Conservation (phyloP, 2,113 vertebrate species). For the Phrynosoma platyrhinos region DNA sequence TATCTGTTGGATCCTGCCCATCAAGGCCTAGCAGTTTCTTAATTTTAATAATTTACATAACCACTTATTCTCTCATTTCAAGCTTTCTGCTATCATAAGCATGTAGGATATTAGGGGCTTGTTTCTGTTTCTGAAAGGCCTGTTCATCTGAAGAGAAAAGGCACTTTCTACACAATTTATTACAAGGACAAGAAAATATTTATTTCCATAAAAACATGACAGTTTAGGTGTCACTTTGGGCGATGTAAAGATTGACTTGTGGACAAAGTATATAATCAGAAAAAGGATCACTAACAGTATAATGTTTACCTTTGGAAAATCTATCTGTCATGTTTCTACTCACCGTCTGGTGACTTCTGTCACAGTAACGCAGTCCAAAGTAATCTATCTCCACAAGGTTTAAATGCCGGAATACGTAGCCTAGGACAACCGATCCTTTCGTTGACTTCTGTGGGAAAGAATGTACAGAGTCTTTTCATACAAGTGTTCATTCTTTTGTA, state of each 20-base stretch:
- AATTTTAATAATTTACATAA: not conserved
- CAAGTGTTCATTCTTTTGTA: constrained; percentile 67
- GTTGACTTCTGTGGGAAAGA: constrained; percentile 91
- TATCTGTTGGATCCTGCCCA: not conserved
- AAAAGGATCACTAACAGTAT: constrained; percentile 12
- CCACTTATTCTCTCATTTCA: not conserved
- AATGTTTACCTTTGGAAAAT: constrained; percentile 44
- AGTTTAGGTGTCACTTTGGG: not conserved
- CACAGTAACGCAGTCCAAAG: constrained; percentile 93
- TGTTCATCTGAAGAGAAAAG: not conserved
- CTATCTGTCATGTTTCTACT: constrained; percentile 63
- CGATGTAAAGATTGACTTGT: not conserved
- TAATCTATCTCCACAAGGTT: constrained; percentile 90
- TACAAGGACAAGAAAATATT: not conserved
- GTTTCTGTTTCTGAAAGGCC: not conserved
- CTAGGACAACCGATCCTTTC: constrained; percentile 86
- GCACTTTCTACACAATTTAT: not conserved
- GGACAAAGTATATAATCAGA: not conserved
- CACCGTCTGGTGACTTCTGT: constrained; percentile 90
- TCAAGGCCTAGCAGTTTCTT: not conserved
- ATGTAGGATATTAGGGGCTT: not conserved
- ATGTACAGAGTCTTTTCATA: constrained; percentile 74
- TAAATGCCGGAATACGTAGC: constrained; percentile 88
- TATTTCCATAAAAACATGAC: not conserved
- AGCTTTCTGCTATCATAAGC: not conserved